These are phyloP conservation scores for Agelas oroides DNA, from an alignment of 37 sponge, comb jelly and placozoan genomes.

Conservation along the genomic window DNA sequence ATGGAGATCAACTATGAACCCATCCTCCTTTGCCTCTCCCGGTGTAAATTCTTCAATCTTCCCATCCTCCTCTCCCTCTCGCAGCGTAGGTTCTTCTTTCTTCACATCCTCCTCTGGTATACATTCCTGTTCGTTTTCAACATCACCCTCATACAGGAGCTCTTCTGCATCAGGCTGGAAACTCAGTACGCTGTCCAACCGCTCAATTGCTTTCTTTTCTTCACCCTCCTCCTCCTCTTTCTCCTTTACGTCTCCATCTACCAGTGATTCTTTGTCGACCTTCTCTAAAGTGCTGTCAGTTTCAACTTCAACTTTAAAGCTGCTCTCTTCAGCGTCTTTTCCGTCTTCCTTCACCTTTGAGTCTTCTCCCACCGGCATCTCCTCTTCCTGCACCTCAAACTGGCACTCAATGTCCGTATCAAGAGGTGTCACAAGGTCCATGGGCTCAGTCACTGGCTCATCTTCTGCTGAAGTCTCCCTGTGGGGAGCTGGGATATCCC, in stretches of 20 bases:
- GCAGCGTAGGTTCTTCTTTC: not conserved
- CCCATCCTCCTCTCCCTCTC: not conserved
- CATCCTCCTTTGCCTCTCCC: slow-evolving; percentile 22
- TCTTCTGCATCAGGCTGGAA: slow-evolving; percentile 47
- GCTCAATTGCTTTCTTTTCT: not conserved
- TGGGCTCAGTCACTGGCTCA: not conserved
- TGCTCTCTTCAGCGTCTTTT: not conserved
- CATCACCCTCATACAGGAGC: slow-evolving; percentile 59
- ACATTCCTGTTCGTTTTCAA: not conserved
- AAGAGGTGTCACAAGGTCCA: slow-evolving; percentile 18
- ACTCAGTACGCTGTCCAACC: slow-evolving; percentile 39
- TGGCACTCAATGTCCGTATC: not conserved
- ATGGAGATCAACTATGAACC: slow-evolving; percentile 26
- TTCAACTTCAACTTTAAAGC: not conserved
- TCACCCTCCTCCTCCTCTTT: not conserved
- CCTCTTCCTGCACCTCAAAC: not conserved
- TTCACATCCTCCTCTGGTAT: not conserved
- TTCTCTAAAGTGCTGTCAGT: not conserved
- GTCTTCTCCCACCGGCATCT: not conserved
- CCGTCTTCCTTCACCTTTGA: not conserved
- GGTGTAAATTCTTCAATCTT: not conserved
- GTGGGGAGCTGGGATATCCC: too few species aligned
- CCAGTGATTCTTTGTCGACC: not conserved
- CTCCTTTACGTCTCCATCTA: too few species aligned
- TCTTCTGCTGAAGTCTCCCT: too few species aligned